Evolutionary conservation across 2,113 vertebrate species (phyloP).

Genomic region (Apteryx mantelli): DNA sequence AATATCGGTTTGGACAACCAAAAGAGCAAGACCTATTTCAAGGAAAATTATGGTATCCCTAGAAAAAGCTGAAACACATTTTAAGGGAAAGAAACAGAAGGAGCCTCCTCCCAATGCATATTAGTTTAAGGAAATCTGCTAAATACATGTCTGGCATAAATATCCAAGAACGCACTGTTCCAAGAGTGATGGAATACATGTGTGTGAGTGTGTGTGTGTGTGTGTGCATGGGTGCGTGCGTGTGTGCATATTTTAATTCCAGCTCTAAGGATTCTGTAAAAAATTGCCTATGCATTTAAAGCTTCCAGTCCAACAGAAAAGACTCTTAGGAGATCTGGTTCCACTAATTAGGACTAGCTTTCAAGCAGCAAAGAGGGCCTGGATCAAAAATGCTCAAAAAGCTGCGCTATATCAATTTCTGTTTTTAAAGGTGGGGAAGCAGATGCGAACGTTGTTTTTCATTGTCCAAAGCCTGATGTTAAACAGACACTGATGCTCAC

Average conservation of each 20-base stretch:
- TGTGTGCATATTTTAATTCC: background rate
- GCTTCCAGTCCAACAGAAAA: background rate
- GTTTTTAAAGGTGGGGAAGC: background rate
- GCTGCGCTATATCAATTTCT: background rate
- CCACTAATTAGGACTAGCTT: background rate
- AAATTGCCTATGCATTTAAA: background rate
- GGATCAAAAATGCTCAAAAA: background rate
- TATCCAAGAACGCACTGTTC: background rate
- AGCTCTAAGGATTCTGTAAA: background rate
- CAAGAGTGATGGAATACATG: background rate
- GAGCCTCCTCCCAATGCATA: background rate
- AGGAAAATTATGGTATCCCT: background rate
- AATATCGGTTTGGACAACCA: background rate
- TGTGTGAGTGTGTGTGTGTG: too few species aligned
- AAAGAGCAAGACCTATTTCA: background rate
- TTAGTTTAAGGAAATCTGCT: background rate
- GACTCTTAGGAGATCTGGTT: background rate
- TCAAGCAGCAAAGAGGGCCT: rapidly evolving
- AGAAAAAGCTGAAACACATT: background rate
- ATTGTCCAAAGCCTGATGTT: background rate
- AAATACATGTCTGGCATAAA: background rate
- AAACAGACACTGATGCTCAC: background rate
- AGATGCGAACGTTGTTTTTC: background rate
- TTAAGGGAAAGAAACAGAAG: background rate
- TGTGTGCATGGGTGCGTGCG: background rate